Base-by-base conservation (phyloP, 2,797 vertebrate species). In the Gephyroberyx darwinii region DNA sequence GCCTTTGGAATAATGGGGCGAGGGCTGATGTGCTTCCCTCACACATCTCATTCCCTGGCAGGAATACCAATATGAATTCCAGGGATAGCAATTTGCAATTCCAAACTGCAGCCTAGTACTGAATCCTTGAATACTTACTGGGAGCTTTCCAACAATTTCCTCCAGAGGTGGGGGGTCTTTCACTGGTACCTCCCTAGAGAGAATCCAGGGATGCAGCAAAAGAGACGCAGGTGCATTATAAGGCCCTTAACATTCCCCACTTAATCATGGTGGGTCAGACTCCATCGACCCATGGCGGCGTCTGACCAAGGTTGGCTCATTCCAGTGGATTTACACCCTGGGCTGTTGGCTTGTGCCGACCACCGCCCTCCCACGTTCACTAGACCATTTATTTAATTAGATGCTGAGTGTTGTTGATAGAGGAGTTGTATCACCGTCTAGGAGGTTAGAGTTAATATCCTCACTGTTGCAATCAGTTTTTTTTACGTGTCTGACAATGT, bases 191-290 rank as follows among this genome's bases (percentile, higher is more conserved):
- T 71, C 80, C 74, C 69, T 30, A 0, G 52, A 78, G 74, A 75
- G 59, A 7, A 3, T 68, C 66, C 31, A 20, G 19, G 61, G 75
- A 59, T 65, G 31, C 20, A 17, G 37, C n/a, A 35, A 67, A 74
- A 54, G 65, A 63, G 56, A 52, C 62, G 22, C 61, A 35, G 81
- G 75, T 74, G 69, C 39, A 69, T 80, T 77, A 78, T 62, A 74
- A 77, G 67, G 58, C 48, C 65, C 50, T n/a, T 33, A 78, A 74
- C 68, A 68, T 65, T 72, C 77, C 58, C 48, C 61, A 65, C 65
- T 78, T 81, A 77, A 84, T 88, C 84, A 71, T 19, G 16, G 47
- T 33, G 35, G 77, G 73, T 75, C 78, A 76, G 67, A 64, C 53
- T 61, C 30, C 10, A 86, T 77, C 69, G 68, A 82, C 55, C 74